phyloP scores from a whole-genome alignment of 2,888 invertebrate species.

The Drosophila nr. perissopoda region DNA sequence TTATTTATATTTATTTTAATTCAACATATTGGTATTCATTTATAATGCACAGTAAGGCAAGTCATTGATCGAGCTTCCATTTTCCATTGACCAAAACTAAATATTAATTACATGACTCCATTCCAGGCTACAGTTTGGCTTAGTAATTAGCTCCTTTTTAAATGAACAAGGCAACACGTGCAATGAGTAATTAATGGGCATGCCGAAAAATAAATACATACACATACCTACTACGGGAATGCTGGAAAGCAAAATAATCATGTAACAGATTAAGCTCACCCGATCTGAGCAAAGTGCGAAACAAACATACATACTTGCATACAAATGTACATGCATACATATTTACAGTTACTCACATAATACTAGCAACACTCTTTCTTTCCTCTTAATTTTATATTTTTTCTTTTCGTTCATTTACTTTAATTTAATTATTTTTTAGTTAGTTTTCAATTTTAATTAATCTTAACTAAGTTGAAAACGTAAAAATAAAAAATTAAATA shows the following conservation, averaged over 20 bases:
- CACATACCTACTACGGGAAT: neutral
- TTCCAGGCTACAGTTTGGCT: slow-evolving; percentile 14
- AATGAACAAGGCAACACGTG: slow-evolving; percentile 32
- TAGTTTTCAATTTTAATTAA: no score
- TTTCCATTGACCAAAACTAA: neutral
- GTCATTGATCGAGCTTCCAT: neutral
- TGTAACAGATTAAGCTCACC: neutral
- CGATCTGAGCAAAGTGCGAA: neutral
- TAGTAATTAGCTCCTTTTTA: slow-evolving; percentile 39
- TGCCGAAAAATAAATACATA: slow-evolving; percentile 1
- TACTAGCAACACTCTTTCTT: neutral
- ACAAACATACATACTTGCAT: neutral
- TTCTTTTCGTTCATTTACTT: no score
- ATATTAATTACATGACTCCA: neutral
- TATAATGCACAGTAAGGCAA: neutral
- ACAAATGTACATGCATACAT: neutral
- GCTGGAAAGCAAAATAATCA: neutral
- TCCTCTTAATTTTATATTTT: no score
- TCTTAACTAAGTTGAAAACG: no score
- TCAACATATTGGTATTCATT: neutral
- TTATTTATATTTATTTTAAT: neutral
- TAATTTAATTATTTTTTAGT: no score
- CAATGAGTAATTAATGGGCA: slow-evolving; percentile 45
- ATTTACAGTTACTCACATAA: slow-evolving; percentile 21
- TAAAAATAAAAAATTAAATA: no score